phyloP scores from a whole-genome alignment of 2,888 invertebrate genomes.

The Luffia ferchaultella region DNA sequence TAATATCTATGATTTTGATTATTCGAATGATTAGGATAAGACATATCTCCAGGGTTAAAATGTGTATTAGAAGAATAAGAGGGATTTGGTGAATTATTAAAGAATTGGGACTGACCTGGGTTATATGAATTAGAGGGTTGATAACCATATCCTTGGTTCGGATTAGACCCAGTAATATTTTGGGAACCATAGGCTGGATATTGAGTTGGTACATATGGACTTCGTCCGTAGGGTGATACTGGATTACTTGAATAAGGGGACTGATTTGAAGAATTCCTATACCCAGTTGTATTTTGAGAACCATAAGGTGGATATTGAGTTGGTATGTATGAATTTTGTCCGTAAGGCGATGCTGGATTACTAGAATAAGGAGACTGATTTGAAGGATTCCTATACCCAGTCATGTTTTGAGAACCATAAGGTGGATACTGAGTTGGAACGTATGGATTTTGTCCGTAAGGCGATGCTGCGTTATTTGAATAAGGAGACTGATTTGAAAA shows the following conservation, averaged over 20 bases:
- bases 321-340: not conserved
- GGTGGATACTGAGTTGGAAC: not conserved
- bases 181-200: not conserved
- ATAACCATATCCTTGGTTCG: constrained; percentile 1
- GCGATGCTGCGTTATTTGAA: not conserved
- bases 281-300: not conserved
- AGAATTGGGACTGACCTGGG: constrained; percentile 14
- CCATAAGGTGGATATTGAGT: not conserved
- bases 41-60: constrained; percentile 11
- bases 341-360: not conserved
- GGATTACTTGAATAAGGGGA: no score
- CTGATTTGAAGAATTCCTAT: not conserved
- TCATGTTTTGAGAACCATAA: not conserved
- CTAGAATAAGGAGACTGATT: no score
- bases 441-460: not conserved
- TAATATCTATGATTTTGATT: not conserved
- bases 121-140: constrained; percentile 24
- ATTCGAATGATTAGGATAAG: constrained; percentile 6
- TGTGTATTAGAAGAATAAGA: constrained; percentile 8
- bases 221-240: no score
- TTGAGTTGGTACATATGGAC: not conserved
- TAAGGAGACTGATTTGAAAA: no score
- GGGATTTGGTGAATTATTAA: not conserved
- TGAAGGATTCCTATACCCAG: not conserved
- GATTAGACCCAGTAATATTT: constrained; percentile 1